phyloP scores from a whole-genome alignment of 2,888 invertebrate species.

The Xylophagus ater region DNA sequence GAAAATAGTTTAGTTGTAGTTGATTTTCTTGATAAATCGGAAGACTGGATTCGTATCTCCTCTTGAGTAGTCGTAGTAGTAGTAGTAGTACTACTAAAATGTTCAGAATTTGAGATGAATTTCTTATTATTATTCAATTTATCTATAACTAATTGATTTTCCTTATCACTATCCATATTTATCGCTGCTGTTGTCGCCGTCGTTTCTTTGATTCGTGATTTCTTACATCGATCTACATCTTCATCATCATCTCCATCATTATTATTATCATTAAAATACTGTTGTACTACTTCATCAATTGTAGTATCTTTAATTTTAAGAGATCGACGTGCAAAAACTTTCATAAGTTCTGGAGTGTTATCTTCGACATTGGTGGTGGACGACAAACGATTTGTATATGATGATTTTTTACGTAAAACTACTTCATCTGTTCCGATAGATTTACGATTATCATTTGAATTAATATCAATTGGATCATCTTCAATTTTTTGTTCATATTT shows the following conservation, averaged over 20 bases:
- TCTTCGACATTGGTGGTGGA: conserved; percentile 38
- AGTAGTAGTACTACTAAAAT: too few relatives aligned
- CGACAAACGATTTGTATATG: conserved; percentile 21
- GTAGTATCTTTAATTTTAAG: conserved; percentile 66
- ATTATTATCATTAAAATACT: conserved; percentile 41
- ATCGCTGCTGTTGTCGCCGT: conserved; percentile 41
- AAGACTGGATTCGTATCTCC: conserved; percentile 9
- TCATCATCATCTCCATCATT: conserved; percentile 8
- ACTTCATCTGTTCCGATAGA: conserved; percentile 30
- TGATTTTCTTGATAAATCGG: conserved; percentile 1
- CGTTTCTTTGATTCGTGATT: conserved; percentile 25
- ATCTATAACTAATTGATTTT: conserved; percentile 58
- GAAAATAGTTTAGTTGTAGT: conserved; percentile 17
- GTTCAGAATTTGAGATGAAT: too few relatives aligned
- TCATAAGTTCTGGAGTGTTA: conserved; percentile 67
- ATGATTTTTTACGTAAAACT: conserved; percentile 35
- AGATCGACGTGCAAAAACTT: conserved; percentile 71
- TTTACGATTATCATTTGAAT: conserved; percentile 29
- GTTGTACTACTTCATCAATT: conserved; percentile 52
- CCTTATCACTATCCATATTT: conserved; percentile 61
- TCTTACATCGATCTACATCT: too few relatives aligned
- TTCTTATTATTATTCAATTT: too few relatives aligned
- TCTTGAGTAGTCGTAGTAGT: too few relatives aligned
- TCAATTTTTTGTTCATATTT: conserved; percentile 3
- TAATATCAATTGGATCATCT: conserved; percentile 11